A percentile compares a stretch with the other conserved stretches of the same genome.
phyloP scores from a whole-genome alignment of 2,888 invertebrate genomes.

The Cosmopolites sordidus region DNA sequence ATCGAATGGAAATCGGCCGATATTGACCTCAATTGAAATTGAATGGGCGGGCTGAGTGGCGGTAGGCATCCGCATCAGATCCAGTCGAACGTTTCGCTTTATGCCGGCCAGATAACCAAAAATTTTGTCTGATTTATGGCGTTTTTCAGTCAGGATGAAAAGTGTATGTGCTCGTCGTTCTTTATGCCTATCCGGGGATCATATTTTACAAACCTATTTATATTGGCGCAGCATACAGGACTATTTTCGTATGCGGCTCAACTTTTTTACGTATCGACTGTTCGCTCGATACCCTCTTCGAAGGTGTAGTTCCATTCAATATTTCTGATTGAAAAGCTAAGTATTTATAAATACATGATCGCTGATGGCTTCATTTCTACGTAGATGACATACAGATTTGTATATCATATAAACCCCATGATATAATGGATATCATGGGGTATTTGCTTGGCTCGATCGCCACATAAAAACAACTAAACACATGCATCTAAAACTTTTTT shows the following conservation, averaged over 20 bases:
- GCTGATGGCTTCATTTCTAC: too few species aligned
- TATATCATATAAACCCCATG: too few species aligned
- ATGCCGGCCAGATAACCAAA: conserved; percentile 13
- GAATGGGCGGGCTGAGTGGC: conserved; percentile 13
- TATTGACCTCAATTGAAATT: conserved; percentile 18
- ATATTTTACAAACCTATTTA: conserved; percentile 12
- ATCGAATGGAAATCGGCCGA: background rate
- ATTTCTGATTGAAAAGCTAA: too few species aligned
- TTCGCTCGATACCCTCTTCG: too few species aligned
- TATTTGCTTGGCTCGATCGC: too few species aligned
- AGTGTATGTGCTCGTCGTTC: conserved; percentile 8
- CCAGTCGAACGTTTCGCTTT: conserved; percentile 15
- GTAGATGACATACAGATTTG: too few species aligned
- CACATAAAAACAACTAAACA: too few species aligned
- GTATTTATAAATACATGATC: too few species aligned
- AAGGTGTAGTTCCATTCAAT: too few species aligned
- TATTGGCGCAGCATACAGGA: background rate
- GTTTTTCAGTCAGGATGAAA: conserved; percentile 11
- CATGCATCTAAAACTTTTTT: too few species aligned
- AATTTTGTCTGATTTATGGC: conserved; percentile 15
- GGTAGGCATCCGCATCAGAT: conserved; percentile 10
- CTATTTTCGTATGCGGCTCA: background rate
- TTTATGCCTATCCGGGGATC: conserved; percentile 9
- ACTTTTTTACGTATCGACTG: background rate
- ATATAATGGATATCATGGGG: too few species aligned